Percentiles rank a stretch among this genome's conserved stretches.
Conservation (phyloP, 2,113 vertebrate genomes). For the Caranx melampygus region DNA sequence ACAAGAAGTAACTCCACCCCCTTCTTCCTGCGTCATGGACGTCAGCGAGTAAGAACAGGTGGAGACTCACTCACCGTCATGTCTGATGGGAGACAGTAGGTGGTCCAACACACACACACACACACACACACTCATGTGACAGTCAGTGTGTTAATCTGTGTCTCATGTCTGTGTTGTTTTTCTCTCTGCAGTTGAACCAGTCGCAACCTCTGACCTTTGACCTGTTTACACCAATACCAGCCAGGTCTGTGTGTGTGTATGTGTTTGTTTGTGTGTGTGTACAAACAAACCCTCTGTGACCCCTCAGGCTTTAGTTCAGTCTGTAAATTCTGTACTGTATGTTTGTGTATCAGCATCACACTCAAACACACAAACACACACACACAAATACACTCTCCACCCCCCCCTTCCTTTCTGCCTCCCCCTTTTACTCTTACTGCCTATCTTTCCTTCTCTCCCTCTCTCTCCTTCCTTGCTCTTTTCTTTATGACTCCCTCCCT, state of each 20-base stretch:
- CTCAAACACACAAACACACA: neutral
- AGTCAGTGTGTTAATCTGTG: constrained; percentile 32
- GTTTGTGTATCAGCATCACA: constrained; percentile 28
- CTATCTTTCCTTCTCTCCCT: neutral
- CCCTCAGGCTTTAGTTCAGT: constrained; percentile 32
- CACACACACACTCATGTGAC: constrained; percentile 27
- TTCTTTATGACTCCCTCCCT: neutral
- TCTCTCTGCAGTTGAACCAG: constrained; percentile 33
- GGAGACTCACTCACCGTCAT: too few relatives aligned
- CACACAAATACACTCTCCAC: neutral
- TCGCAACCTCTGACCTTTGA: constrained; percentile 28
- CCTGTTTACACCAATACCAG: neutral
- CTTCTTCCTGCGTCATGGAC: too few relatives aligned
- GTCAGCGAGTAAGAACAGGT: too few relatives aligned
- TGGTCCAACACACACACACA: constrained; percentile 8
- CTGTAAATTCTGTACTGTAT: constrained; percentile 25
- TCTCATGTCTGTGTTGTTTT: constrained; percentile 43
- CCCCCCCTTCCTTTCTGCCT: neutral
- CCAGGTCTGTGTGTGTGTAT: constrained; percentile 32
- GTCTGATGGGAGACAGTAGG: too few relatives aligned
- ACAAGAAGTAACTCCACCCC: too few relatives aligned
- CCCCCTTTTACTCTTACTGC: neutral
- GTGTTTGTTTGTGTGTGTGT: constrained; percentile 26
- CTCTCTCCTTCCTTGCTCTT: too few relatives aligned
- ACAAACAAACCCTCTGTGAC: constrained; percentile 7